A percentile compares a stretch with the other conserved stretches of the same genome.
Evolutionary conservation across 2,113 vertebrate genomes (phyloP).

Genomic region (Gobius niger): DNA sequence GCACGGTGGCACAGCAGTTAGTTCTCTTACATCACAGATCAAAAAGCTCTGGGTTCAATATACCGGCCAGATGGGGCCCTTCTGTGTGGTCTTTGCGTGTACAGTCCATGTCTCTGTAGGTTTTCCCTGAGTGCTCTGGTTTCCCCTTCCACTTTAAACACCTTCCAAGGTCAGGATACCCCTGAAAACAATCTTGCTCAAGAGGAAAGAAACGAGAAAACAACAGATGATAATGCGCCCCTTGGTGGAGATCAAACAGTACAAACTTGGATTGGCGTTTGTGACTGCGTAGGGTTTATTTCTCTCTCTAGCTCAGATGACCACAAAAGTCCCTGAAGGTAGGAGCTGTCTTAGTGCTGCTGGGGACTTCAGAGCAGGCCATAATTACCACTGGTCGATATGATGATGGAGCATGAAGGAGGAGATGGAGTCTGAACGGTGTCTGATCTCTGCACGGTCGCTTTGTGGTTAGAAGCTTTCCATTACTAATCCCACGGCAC

Average conservation of each 20-base stretch:
- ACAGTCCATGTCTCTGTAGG: too few relatives aligned
- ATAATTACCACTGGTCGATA: conserved; percentile 23
- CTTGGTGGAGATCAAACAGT: conserved; percentile 51
- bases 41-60: too few relatives aligned
- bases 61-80: too few relatives aligned
- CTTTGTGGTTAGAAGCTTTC: neutral
- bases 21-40: too few relatives aligned
- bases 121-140: too few relatives aligned
- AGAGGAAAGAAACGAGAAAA: neutral
- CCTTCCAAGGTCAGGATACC: too few relatives aligned
- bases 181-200: neutral
- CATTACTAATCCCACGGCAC: too few relatives aligned
- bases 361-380: conserved; percentile 31
- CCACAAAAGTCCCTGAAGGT: conserved; percentile 26
- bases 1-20: too few relatives aligned
- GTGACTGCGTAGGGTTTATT: conserved; percentile 46
- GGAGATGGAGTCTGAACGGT: neutral
- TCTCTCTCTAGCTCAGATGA: conserved; percentile 26
- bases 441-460: neutral
- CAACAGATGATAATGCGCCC: conserved; percentile 35
- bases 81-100: too few relatives aligned
- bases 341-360: conserved; percentile 15
- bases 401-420: neutral
- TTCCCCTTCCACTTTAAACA: too few relatives aligned
- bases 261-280: conserved; percentile 31